Evolutionary conservation across 2,888 invertebrate species (phyloP), one percentile per base, ranked within the genome.

Genomic region (Scaptomyza reducta): DNA sequence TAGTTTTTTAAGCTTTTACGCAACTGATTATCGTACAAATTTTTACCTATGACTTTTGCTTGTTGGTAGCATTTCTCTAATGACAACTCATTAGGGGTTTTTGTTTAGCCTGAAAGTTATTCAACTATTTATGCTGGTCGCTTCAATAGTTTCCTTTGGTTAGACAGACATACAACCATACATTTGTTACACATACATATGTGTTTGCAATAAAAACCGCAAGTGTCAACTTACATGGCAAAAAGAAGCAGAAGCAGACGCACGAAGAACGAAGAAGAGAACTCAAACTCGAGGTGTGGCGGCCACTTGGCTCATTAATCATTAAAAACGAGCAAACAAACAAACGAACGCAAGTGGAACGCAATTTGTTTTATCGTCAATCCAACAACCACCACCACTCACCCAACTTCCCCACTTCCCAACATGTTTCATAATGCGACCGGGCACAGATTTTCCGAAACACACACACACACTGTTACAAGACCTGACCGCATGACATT

Each of bases 401-500:
- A 9, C 10, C 16, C 40, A 3, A 33, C 13, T 4, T 33, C 0
- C 22, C 22, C 22, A 22, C 22, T 22, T 13, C 40, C 16, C 40
- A 4, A 10, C 38, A 22, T 50, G 16, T 31, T 62, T 55, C 41
- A 63, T 54, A 64, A 60, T 53, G 60, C 46, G 41, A 40, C 42
- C 38, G 31, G 46, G 71, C 79, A 68, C 71, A 51, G 79, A 82
- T 80, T 80, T 82, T 53, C 40, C 61, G 59, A 58, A 54, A 57
- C 11, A 49, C 53, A 51, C 60, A 63, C 49, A 51, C 25, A 68
- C 54, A 65, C 49, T 35, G 49, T 55, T 46, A 49, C 35, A 45
- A 60, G 63, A 72, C 74, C 83, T 78, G 71, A 81, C 86, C 88
- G 68, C 84, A 84, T 86, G 86, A 84, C 84, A 88, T 88, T 84